Evolutionary conservation across 2,888 invertebrate genomes (phyloP).

Genomic region (Synergus umbraculus): DNA sequence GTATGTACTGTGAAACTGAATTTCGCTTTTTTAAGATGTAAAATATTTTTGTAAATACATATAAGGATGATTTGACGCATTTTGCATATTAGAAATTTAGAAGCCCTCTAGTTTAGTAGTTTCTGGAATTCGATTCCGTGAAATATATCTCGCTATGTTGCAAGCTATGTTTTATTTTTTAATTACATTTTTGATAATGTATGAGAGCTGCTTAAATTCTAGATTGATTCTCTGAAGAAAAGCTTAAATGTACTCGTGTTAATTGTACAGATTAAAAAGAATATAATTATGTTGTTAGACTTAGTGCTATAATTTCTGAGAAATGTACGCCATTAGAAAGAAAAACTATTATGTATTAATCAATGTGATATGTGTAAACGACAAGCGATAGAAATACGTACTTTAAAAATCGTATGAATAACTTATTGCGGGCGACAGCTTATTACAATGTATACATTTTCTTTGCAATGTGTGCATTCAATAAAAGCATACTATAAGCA

Average conservation of each 20-base stretch:
- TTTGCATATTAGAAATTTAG: not conserved
- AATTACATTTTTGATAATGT: not conserved
- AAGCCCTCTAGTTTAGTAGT: not conserved
- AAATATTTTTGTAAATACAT: constrained; percentile 18
- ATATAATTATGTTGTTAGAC: constrained; percentile 33
- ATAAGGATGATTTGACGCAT: constrained; percentile 6
- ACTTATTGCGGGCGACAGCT: not conserved
- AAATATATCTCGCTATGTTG: not conserved
- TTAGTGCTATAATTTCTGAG: not conserved
- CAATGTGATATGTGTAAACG: constrained; percentile 22
- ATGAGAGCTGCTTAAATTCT: not conserved
- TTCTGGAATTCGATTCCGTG: not conserved
- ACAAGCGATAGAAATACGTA: constrained; percentile 11
- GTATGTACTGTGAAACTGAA: not conserved
- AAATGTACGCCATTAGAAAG: constrained; percentile 20
- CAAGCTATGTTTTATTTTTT: not conserved
- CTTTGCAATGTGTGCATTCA: constrained; percentile 11
- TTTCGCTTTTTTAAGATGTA: constrained; percentile 13
- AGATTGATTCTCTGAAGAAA: not conserved
- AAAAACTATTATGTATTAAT: constrained; percentile 27
- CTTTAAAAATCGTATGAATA: constrained; percentile 15
- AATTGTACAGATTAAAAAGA: constrained; percentile 35
- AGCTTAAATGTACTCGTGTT: not conserved
- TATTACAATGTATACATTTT: constrained; percentile 20
- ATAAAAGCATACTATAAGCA: not conserved